Base-by-base conservation (phyloP, 2,888 invertebrate species). In the Eristalinus aeneus region DNA sequence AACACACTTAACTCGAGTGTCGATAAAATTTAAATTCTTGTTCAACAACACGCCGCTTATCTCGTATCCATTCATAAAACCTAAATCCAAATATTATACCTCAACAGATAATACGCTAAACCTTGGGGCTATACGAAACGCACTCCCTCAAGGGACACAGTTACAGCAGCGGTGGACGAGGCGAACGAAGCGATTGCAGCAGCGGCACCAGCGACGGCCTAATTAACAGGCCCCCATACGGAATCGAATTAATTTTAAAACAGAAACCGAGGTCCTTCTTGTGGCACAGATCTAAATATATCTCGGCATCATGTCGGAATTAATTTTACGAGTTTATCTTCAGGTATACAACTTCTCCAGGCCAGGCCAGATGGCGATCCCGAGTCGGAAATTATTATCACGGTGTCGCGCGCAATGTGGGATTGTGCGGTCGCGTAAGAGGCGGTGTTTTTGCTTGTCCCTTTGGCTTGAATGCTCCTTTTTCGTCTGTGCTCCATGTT, bases 261-360 rank as follows among this genome's bases (percentile, higher is more conserved):
- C 79, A 23, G 56, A 65, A 75, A 72, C 61, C 36, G 56, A 81
- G 54, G 72, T 73, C 85, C 76, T 85, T 73, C 64, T 67, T 54
- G 27, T 56, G 67, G 69, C 36, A 56, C 73, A 77, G 56, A 27
- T 69, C 36, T 63, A 53, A 54, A 67, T 68, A 64, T 67, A 71
- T 36, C 39, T 60, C 27, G 22, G 54, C 81, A 81, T 76, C 85
- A 69, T 85, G 81, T 76, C 81, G 81, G 81, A 80, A 76, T 85
- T 81, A 77, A 76, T 85, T 85, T 85, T 73, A 85, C 85, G 81
- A 85, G 85, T 81, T 85, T 85, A 81, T 85, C 76, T 81, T 65
- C 23, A 77, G 76, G 81, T 67, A 73, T 73, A 65, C 63, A 58
- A 60, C 64, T 27, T 36, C 20, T 53, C 27, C 27, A 27, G 27